Conservation (phyloP, 2,797 vertebrate species). For the Odontamblyopus rebecca region DNA sequence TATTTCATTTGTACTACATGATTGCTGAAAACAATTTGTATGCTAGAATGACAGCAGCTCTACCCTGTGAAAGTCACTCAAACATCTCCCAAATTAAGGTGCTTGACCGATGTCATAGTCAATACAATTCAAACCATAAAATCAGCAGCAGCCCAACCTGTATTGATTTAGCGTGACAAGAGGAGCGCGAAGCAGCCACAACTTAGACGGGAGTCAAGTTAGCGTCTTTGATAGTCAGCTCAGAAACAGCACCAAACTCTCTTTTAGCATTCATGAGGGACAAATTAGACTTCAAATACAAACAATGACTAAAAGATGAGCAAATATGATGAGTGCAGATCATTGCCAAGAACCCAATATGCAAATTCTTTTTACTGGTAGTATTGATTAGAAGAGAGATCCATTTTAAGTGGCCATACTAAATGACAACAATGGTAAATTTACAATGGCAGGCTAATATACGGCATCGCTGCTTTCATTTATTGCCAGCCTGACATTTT, state of each 20-base stretch:
- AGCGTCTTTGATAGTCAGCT: conserved; percentile 41
- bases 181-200: conserved; percentile 42
- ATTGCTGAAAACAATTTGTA: conserved; percentile 49
- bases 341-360: conserved; percentile 61
- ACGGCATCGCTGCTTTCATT: conserved; percentile 73
- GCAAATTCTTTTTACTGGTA: conserved; percentile 58
- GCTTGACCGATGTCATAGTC: conserved; percentile 52
- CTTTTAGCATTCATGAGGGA: conserved; percentile 52
- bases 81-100: conserved; percentile 44
- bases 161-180: conserved; percentile 61
- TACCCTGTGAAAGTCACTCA: conserved; percentile 25
- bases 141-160: conserved; percentile 53
- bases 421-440: conserved; percentile 76
- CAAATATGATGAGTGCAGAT: conserved; percentile 39
- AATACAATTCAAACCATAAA: conserved; percentile 60
- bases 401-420: conserved; percentile 67
- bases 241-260: conserved; percentile 34
- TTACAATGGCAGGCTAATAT: conserved; percentile 73
- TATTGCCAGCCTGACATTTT: conserved; percentile 79
- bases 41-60: conserved; percentile 44
- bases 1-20: conserved; percentile 25
- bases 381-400: conserved; percentile 73
- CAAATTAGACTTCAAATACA: conserved; percentile 56
- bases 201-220: conserved; percentile 44
- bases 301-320: conserved; percentile 55